Base-by-base conservation (phyloP, 2,888 invertebrate genomes). In the Drosophila cracens region DNA sequence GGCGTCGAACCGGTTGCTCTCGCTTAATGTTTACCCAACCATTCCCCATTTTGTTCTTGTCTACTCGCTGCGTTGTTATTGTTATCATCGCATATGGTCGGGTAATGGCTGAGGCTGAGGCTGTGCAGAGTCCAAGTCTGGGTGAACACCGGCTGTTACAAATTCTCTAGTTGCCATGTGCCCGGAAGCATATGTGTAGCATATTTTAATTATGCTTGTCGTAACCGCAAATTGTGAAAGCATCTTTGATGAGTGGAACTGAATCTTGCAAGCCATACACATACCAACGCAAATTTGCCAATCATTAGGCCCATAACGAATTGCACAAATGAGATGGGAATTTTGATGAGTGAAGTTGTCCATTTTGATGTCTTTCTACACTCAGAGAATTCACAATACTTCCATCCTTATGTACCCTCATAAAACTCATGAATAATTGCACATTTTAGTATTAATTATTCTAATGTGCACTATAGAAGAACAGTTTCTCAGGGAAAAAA, bases 171-270 rank as follows among this genome's bases (percentile, higher is more conserved):
- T 64, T 64, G 59, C n/a, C 53, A 27, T 53, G 48, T 33, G 62
- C 78, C 69, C 49, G 54, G 13, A 67, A 70, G 63, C 72, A 76
- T 76, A 69, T 73, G 67, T 81, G 64, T 68, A 63, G 31, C 65
- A 64, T 77, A 58, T 73, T 79, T 88, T 85, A 85, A 85, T 85
- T 85, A 81, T 58, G 69, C 67, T 68, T 86, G 78, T 75, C 83
- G 67, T 70, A 67, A 69, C 71, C 56, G 43, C 74, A 61, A 63
- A 54, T 81, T 85, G 78, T 71, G 70, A 72, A 63, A 74, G 69
- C 58, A 73, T 76, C 49, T 72, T 56, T 56, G 65, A 52, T 57
- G 81, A 65, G 51, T 31, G 36, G 25, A 18, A 36, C 49, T 25
- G 59, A 54, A 38, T 68, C 72, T 57, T 34, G 29, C 31, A 21